phyloP scores from a whole-genome alignment of 2,113 vertebrate genomes.

The Nymphicus hollandicus region DNA sequence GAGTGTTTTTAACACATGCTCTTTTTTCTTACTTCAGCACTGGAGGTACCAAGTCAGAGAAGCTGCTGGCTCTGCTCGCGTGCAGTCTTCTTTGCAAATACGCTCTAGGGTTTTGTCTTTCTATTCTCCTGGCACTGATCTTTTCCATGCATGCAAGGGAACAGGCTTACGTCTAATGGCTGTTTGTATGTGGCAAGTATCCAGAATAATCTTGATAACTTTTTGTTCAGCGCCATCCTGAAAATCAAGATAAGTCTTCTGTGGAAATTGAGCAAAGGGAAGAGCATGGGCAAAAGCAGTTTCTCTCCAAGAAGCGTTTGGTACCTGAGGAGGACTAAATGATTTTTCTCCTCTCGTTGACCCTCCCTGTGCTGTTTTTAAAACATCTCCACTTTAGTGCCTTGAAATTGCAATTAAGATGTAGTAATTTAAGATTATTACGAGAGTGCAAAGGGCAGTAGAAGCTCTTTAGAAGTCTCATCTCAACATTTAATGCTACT shows the following conservation, averaged over 20 bases:
- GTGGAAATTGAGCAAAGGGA: background rate
- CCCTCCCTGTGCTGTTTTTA: conserved; percentile 17
- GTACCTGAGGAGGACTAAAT: conserved; percentile 55
- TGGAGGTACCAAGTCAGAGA: conserved; percentile 5
- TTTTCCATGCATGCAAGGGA: conserved; percentile 35
- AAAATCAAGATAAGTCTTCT: background rate
- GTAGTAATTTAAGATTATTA: conserved; percentile 74
- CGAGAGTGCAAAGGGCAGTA: conserved; percentile 58
- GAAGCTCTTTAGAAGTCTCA: conserved; percentile 72
- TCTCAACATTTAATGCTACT: conserved; percentile 67
- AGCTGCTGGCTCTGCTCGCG: conserved; percentile 11
- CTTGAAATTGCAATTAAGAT: conserved; percentile 72
- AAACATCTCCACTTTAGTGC: conserved; percentile 58
- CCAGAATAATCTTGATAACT: conserved; percentile 25
- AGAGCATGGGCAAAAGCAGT: background rate
- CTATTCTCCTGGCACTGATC: conserved; percentile 34
- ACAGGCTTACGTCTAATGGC: conserved; percentile 57
- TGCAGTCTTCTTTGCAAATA: conserved; percentile 38
- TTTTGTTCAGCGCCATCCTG: conserved; percentile 8
- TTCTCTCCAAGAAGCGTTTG: background rate
- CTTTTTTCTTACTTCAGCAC: background rate
- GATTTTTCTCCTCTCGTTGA: conserved; percentile 9
- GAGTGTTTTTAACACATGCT: conserved; percentile 35
- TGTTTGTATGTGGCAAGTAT: conserved; percentile 33
- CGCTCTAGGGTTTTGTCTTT: conserved; percentile 56